phyloP scores from a whole-genome alignment of 2,113 vertebrate genomes.

The Ancistrus triradiatus region DNA sequence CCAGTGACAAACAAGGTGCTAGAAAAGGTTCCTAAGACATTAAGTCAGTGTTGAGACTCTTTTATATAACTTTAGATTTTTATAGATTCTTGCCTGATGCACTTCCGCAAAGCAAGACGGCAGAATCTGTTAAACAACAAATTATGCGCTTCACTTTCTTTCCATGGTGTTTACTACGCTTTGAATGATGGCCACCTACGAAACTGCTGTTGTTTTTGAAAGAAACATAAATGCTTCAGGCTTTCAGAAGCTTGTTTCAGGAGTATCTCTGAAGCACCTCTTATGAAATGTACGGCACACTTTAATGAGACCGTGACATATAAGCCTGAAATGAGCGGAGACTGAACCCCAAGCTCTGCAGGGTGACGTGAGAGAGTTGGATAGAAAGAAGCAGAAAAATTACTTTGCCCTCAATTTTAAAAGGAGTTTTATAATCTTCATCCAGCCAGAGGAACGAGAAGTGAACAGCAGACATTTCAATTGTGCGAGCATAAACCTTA shows the following conservation, averaged over 20 bases:
- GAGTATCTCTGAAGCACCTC: background rate
- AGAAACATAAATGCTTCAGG: background rate
- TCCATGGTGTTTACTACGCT: too few relatives aligned
- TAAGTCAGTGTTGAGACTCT: too few relatives aligned
- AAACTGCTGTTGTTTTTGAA: background rate
- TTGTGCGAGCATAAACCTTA: background rate
- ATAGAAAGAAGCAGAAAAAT: background rate
- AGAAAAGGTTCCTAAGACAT: too few relatives aligned
- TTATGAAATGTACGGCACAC: background rate
- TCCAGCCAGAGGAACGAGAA: background rate
- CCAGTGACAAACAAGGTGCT: too few relatives aligned
- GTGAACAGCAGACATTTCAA: background rate
- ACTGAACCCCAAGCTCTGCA: too few relatives aligned
- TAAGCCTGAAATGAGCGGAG: background rate
- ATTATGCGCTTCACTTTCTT: too few relatives aligned
- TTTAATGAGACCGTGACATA: background rate
- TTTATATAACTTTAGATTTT: too few relatives aligned
- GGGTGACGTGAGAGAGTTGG: background rate
- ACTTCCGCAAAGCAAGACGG: too few relatives aligned
- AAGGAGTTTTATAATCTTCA: background rate
- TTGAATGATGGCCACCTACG: too few relatives aligned
- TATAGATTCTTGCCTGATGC: too few relatives aligned
- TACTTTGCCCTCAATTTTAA: slow-evolving; percentile 8
- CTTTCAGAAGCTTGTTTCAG: background rate
- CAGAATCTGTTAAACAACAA: too few relatives aligned